These are phyloP conservation scores for Zaprionus taronus DNA, from an alignment of 1,140 invertebrate genomes.

Conservation along the genomic window DNA sequence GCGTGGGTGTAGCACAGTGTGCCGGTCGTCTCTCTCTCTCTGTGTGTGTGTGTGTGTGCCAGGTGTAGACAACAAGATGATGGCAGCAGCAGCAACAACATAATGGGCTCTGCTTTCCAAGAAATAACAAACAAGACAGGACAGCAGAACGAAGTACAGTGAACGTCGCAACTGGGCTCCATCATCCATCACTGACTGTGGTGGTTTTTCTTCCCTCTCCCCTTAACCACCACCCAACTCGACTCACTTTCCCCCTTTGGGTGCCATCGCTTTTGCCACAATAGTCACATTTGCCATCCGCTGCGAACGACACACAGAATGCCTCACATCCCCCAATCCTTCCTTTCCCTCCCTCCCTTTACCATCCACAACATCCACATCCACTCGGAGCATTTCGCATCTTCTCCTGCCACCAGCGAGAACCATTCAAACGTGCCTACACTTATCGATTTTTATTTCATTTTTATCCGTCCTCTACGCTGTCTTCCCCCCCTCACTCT, in stretches of 20 bases:
- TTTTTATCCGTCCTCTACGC: conserved; percentile 61
- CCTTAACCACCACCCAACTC: not conserved
- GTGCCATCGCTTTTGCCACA: not conserved
- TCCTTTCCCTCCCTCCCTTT: not conserved
- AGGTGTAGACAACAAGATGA: conserved; percentile 10
- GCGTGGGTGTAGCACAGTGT: not conserved
- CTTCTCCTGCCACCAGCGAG: conserved; percentile 13
- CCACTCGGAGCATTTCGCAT: not conserved
- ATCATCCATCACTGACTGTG: conserved; percentile 11
- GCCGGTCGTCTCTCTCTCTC: no score
- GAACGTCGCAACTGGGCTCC: conserved; percentile 2
- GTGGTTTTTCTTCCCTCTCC: not conserved
- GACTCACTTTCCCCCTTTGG: not conserved
- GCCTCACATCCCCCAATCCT: not conserved
- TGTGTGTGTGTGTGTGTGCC: conserved; percentile 1
- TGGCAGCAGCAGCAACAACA: conserved; percentile 7
- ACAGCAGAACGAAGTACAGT: conserved; percentile 5
- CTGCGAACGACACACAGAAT: conserved; percentile 7
- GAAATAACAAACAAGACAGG: conserved; percentile 61
- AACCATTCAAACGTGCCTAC: conserved; percentile 71
- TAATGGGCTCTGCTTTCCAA: conserved; percentile 58
- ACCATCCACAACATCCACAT: not conserved
- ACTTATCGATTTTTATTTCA: conserved; percentile 82
- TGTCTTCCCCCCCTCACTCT: conserved; percentile 1
- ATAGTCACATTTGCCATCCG: conserved; percentile 5